Evolutionary conservation across 2,113 vertebrate species (phyloP).

Genomic region (Naja naja): DNA sequence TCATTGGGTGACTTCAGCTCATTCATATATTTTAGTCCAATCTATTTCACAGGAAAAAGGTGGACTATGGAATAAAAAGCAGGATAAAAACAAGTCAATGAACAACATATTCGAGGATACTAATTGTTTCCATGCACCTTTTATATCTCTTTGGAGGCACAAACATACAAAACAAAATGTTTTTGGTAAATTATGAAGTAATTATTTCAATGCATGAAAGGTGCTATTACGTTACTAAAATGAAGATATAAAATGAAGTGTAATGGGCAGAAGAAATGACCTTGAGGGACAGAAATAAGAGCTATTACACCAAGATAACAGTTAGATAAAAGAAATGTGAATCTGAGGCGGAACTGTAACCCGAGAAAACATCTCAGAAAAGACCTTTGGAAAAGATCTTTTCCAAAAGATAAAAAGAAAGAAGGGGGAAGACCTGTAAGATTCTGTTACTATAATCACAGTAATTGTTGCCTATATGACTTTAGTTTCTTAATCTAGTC

Average conservation of each 20-base stretch:
- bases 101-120: background rate
- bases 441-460: background rate
- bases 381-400: background rate
- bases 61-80: background rate
- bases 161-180: background rate
- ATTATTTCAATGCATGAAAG: background rate
- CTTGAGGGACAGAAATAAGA: background rate
- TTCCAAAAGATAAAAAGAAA: background rate
- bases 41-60: background rate
- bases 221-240: background rate
- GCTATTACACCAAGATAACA: background rate
- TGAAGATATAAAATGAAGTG: background rate
- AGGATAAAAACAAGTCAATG: background rate
- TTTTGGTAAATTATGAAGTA: background rate
- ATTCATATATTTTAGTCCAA: background rate
- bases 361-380: background rate
- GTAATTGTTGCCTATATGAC: background rate
- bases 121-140: background rate
- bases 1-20: background rate
- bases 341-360: background rate
- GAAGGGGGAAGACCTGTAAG: background rate
- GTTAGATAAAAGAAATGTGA: background rate
- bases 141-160: background rate
- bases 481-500: background rate
- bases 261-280: background rate